These are phyloP conservation scores for Ia io DNA, from an alignment of 2,113 vertebrate species.

Conservation along the genomic window DNA sequence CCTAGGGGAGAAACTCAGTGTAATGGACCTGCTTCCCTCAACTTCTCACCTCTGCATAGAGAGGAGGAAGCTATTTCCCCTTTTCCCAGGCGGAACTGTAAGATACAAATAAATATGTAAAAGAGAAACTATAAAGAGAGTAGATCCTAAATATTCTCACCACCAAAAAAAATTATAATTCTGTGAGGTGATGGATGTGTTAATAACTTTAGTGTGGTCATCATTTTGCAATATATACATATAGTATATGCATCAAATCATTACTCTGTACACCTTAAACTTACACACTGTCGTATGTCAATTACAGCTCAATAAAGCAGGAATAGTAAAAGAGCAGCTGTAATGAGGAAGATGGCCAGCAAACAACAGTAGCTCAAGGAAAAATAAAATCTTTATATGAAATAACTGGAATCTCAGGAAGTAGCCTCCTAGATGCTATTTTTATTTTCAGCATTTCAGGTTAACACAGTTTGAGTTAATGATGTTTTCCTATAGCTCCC, in stretches of 20 bases:
- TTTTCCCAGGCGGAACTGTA: background rate
- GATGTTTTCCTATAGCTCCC: constrained; percentile 65
- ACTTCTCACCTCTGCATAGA: background rate
- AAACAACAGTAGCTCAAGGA: constrained; percentile 32
- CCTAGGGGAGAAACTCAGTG: background rate
- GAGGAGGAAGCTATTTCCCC: background rate
- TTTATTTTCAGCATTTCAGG: constrained; percentile 66
- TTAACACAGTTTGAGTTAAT: constrained; percentile 71
- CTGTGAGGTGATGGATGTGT: background rate
- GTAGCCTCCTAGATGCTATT: constrained; percentile 43
- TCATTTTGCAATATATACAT: background rate
- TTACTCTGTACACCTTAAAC: background rate
- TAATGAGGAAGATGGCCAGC: constrained; percentile 40
- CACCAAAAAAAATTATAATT: background rate
- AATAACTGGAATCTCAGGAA: constrained; percentile 39
- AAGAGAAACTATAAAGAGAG: constrained; percentile 11
- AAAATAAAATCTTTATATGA: constrained; percentile 54
- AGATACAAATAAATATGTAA: background rate
- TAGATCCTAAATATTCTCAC: background rate
- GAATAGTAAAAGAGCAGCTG: background rate
- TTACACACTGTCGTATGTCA: background rate
- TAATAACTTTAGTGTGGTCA: background rate
- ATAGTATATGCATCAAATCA: background rate
- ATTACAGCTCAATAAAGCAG: background rate
- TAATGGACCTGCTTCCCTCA: background rate